Evolutionary conservation across 2,113 vertebrate species (phyloP), one percentile per base, ranked within the genome.

Genomic region (Saimiri boliviensis): DNA sequence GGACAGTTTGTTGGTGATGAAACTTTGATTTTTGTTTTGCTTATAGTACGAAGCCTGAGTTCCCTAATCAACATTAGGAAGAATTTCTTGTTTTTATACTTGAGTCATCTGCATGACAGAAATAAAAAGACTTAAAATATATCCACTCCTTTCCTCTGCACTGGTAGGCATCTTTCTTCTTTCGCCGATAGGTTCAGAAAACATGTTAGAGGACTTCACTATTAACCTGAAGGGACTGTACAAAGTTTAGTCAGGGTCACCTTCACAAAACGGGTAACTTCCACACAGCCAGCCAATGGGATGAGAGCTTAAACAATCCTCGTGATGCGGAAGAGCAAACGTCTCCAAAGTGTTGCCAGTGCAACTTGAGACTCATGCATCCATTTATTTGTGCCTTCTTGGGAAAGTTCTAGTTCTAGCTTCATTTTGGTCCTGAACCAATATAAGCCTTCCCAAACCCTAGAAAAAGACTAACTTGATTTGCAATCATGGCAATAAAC

Each of bases 401-500:
- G n/a, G 76, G 66, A 77, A 89, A 90, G 27, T 76, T 74, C 71
- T 71, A 80, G 40, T 73, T 54, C 27, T 93, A 0, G 49, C 10
- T 91, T 25, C 37, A 83, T 90, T 73, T 47, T 87, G 68, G 5
- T 60, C 63, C 63, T 84, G 45, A 89, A 54, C 45, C 73, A 80
- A 66, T 10, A 71, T 1, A 66, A 35, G 20, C 37, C 45, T 45
- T 25, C 42, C 21, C 40, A 88, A 92, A 49, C 21, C 17, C 70
- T 45, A 88, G 42, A 54, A 23, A 82, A 90, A 89, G 25, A 85
- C 54, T 56, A 23, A 54, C 35, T 37, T 68, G 60, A 40, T 79
- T 96, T 94, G 58, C 86, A 86, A 25, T 73, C 76, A 79, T 52
- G 21, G 45, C 79, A 83, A 79, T n/a, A 45, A 92, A 73, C 11